Evolutionary conservation across 2,113 vertebrate genomes (phyloP).

Genomic region (Tupaia chinensis): DNA sequence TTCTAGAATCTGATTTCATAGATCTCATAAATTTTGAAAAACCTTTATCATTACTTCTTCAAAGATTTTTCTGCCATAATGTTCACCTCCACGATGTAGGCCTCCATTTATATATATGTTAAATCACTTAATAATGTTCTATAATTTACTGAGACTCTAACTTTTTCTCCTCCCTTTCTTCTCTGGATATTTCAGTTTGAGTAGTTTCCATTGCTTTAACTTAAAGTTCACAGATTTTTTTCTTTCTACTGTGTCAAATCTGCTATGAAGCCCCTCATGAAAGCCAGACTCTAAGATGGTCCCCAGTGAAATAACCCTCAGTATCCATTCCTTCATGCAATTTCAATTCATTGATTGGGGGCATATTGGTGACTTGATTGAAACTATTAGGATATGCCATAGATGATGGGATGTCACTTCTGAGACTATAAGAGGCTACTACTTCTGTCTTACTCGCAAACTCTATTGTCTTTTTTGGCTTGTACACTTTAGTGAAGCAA

Average conservation of each 20-base stretch:
- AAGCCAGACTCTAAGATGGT: neutral
- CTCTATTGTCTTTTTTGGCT: neutral
- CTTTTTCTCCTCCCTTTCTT: neutral
- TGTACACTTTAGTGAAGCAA: neutral
- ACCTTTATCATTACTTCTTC: neutral
- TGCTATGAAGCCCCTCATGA: neutral
- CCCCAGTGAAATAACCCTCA: neutral
- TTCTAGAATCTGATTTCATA: neutral
- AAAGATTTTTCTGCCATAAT: neutral
- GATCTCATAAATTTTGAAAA: neutral
- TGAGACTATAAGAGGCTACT: neutral
- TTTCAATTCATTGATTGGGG: neutral
- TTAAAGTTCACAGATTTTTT: neutral
- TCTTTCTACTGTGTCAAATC: neutral
- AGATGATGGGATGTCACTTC: neutral
- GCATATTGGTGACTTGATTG: neutral
- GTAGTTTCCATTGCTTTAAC: neutral
- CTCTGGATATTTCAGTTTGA: neutral
- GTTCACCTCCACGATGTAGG: neutral
- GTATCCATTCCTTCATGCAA: neutral
- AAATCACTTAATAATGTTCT: neutral
- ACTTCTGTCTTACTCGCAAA: neutral
- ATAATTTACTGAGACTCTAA: neutral
- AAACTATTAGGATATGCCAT: neutral
- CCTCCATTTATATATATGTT: neutral